Base-by-base conservation (phyloP, 2,113 vertebrate species). In the Phaethon lepturus region DNA sequence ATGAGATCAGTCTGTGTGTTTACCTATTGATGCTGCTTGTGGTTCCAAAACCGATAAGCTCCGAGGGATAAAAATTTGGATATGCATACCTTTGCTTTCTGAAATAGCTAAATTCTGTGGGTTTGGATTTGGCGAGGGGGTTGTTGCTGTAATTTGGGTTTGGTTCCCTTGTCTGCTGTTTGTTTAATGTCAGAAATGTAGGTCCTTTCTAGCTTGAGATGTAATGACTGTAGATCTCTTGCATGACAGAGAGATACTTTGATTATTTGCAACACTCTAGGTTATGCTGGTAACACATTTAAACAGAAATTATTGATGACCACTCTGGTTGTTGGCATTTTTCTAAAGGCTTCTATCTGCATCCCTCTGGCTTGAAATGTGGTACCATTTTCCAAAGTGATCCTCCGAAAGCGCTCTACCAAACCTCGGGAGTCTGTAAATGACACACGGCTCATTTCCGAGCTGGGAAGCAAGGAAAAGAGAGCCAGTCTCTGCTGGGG, bases 201-300 rank as follows among this genome's bases (percentile, higher is more conserved):
- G 23, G 47, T 49, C 52, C 35, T 91, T 35, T 23, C 18, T 64
- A 56, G 68, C 52, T 80, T 52, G 35, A 49, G 73, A 47, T 92
- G 67, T 44, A 9, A 33, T 14, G 45, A 1, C 11, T 76, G 60
- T 35, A 44, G 35, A 56, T 31, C 26, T 62, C 3, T 1, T 5
- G 63, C 29, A 1, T 5, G 18, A 17, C 1, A 7, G 2, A 31
- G 74, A 52, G 42, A 13, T 33, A 0, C 47, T 55, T 6, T 4
- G 3, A 2, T 50, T 29, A 2, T 45, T 82, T 72, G 63, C 49
- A 90, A 59, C 1, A 6, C 40, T 72, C 47, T n/a, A 1, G 15
- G 13, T 60, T 14, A 10, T 47, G 76, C 23, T 76, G 52, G 33
- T n/a, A 74, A 81, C 56, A 28, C 3, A 47, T 47, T 74, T 35